Conservation (phyloP, 1,140 invertebrate species). For the Acromyrmex heyeri region DNA sequence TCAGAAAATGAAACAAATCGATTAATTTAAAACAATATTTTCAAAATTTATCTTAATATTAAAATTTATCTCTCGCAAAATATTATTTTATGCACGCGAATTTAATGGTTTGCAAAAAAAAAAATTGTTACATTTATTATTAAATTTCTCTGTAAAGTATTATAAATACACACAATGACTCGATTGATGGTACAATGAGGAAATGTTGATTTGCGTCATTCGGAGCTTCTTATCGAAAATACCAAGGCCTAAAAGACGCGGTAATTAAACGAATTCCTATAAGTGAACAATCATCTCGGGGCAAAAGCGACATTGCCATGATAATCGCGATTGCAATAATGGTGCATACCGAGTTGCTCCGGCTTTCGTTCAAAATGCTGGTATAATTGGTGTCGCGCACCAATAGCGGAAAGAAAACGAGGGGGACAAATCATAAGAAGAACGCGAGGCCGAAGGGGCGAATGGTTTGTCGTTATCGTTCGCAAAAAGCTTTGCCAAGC, state of each 20-base stretch:
- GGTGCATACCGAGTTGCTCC: not conserved
- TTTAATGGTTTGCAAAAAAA: not conserved
- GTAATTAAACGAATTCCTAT: constrained; percentile 29
- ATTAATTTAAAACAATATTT: not conserved
- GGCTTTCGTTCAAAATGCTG: constrained; percentile 10
- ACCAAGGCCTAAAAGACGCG: not conserved
- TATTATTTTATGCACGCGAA: not conserved
- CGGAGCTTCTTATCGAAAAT: constrained; percentile 14
- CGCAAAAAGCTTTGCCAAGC: constrained; percentile 63
- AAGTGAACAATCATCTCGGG: constrained; percentile 20
- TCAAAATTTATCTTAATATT: not conserved
- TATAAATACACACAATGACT: not conserved
- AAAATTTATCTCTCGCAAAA: not conserved
- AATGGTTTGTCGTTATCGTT: constrained; percentile 74
- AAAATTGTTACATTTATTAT: not conserved
- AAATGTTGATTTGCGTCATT: not conserved
- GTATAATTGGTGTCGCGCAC: constrained; percentile 72
- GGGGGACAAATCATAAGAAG: constrained; percentile 33
- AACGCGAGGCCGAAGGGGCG: constrained; percentile 21
- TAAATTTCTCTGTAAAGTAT: not conserved
- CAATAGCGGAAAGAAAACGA: constrained; percentile 52
- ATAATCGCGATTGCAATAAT: constrained; percentile 15
- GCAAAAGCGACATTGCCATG: constrained; percentile 10
- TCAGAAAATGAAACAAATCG: too few species aligned
- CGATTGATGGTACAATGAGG: not conserved